Base-by-base conservation (phyloP, 1,140 invertebrate genomes). In the Cydia strobilella region DNA sequence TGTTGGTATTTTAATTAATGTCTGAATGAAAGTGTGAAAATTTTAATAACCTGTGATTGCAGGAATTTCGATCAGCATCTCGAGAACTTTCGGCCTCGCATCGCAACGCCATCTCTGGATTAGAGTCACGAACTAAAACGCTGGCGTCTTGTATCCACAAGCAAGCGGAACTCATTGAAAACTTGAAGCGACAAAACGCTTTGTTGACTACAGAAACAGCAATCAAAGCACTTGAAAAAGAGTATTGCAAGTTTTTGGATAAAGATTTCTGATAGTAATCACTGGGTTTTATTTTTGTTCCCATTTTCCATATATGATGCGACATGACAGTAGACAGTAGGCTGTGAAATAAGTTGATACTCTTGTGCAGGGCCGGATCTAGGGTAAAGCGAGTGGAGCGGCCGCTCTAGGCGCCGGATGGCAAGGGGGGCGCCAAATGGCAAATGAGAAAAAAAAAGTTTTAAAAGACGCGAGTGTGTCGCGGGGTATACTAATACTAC, bases 11-110 rank as follows among this genome's bases (percentile, higher is more conserved):
- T 27, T 27, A 27, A 27, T 27, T 27, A 1, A 27, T 27, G n/a
- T n/a, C n/a, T n/a, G n/a, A n/a, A n/a, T n/a, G n/a, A n/a, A n/a
- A n/a, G n/a, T n/a, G n/a, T n/a, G 35, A n/a, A 15, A 3, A n/a
- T 54, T 65, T 20, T 25, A 15, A 65, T 27, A 62, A 25, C 51
- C 25, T 45, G 13, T 74, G 73, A 13, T 80, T 83, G 1, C 76
- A 91, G 90, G 90, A 90, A 59, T 86, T 87, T 62, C 84, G 87
- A 0, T 82, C 84, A 3, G 83, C 85, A 0, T 78, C 83, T 9
- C 82, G 90, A 0, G 72, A 48, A 13, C 74, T 88, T 0, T 86
- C 88, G 4, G 72, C 84, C 0, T 86, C 88, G 0, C 84, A 90
- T 48, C 80, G 85, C 45, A 80, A 48, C 42, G 79, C 83, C 62